Percentiles rank a stretch among this genome's conserved stretches.
These are phyloP conservation scores for Vultur gryphus DNA, from an alignment of 2,797 vertebrate species.

Conservation along the genomic window DNA sequence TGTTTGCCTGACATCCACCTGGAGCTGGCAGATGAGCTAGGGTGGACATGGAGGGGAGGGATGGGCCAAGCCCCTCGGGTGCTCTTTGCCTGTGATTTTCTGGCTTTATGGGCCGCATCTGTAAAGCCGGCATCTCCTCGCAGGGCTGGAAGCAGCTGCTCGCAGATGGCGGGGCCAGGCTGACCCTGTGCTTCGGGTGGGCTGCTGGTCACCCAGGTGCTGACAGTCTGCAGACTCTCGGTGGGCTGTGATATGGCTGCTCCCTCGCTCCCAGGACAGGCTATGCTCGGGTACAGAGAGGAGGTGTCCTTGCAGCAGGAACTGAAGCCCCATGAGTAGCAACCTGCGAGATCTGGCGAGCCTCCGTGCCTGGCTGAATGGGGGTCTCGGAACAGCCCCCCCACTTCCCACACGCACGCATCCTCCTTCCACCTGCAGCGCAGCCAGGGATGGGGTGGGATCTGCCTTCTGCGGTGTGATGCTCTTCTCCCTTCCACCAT, in stretches of 20 bases:
- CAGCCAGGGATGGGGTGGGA: background rate
- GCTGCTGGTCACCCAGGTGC: background rate
- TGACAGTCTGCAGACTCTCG: background rate
- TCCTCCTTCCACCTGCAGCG: background rate
- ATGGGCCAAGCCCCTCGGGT: background rate
- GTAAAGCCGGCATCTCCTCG: accelerated
- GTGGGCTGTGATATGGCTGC: background rate
- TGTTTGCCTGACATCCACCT: background rate
- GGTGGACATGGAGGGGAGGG: background rate
- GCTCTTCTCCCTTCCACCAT: background rate
- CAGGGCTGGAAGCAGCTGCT: background rate
- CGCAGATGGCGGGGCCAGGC: background rate
- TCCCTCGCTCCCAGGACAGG: background rate
- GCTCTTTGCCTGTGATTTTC: background rate
- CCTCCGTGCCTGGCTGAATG: background rate
- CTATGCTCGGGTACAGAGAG: background rate
- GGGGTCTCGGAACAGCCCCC: background rate
- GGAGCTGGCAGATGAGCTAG: background rate
- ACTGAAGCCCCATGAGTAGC: background rate
- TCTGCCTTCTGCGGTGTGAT: background rate
- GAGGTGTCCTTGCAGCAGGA: background rate
- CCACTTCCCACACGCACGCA: accelerated
- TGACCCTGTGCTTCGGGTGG: background rate
- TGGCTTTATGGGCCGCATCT: background rate
- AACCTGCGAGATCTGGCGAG: background rate